Evolutionary conservation across 1,140 invertebrate species (phyloP), one percentile per base, ranked within the genome.

Genomic region (Lepidurus arcticus): DNA sequence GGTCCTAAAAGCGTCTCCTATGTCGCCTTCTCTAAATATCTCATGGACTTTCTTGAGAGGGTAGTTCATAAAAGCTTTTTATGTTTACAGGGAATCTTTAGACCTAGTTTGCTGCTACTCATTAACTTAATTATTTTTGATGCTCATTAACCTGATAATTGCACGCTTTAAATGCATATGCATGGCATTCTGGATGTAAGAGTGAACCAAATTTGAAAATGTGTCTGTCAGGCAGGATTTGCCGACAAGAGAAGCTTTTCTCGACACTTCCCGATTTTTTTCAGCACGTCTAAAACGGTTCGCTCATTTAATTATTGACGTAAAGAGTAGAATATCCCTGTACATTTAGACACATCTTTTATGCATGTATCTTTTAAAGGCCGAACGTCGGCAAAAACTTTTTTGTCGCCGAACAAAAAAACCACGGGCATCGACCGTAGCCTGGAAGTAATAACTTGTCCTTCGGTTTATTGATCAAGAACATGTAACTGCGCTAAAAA

Each of bases 401-500:
- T 21, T n/a, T 65, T 65, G 21, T 65, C 53, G 21, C 53, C 6
- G 16, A 16, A 21, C 9, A 65, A 65, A 65, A 65, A 65, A 65
- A 65, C 53, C 6, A 65, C 34, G 34, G 53, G 53, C 9, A 65
- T 65, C 53, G 53, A 65, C 13, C 53, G 34, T 34, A 5, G 53
- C 53, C 21, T 21, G 13, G 1, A n/a, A 65, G 53, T 13, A 65
- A 65, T n/a, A 65, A 65, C 6, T 65, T n/a, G 21, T 65, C 53
- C 13, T 65, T 65, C 53, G 21, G 21, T 65, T 65, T 65, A 65
- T 65, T 65, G 53, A 65, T 65, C 53, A 65, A 65, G 53, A 65
- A 65, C 13, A 65, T 21, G 21, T 65, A 65, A 65, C 53, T 65
- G 53, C 53, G 53, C 9, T 65, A 65, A 65, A 65, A 65, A 65